A percentile compares a stretch with the other conserved stretches of the same genome.
phyloP scores from a whole-genome alignment of 2,113 vertebrate species.

The Nicator chloris region DNA sequence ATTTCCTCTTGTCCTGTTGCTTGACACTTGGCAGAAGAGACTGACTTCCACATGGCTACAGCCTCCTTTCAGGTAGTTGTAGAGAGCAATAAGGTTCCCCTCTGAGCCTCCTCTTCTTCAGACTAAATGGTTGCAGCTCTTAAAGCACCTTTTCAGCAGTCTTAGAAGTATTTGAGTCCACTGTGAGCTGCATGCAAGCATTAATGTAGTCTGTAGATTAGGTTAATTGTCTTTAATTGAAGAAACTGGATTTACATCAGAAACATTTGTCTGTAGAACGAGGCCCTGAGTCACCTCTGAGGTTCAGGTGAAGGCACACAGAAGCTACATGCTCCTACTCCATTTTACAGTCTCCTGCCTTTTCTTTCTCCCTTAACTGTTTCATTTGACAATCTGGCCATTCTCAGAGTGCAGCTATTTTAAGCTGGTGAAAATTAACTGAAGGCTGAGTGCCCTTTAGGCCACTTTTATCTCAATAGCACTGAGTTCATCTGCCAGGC shows the following conservation, averaged over 20 bases:
- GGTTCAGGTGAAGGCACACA: rapidly evolving
- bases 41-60: neutral
- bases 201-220: neutral
- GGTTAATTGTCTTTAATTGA: neutral
- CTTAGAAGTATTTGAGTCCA: neutral
- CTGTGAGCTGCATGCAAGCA: neutral
- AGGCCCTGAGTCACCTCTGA: neutral
- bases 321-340: neutral
- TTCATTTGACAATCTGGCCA: neutral
- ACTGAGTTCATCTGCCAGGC: neutral
- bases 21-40: neutral
- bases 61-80: neutral
- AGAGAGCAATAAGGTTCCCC: neutral
- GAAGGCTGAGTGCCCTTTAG: neutral
- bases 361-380: neutral
- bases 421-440: neutral
- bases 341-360: neutral
- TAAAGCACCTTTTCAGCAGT: neutral
- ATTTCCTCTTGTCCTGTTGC: neutral
- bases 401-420: neutral
- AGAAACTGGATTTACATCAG: neutral
- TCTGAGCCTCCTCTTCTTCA: neutral
- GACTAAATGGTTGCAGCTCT: neutral
- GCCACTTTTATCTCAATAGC: neutral
- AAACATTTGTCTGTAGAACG: neutral